phyloP scores from a whole-genome alignment of 2,888 invertebrate genomes.

The Cephus pulcher region DNA sequence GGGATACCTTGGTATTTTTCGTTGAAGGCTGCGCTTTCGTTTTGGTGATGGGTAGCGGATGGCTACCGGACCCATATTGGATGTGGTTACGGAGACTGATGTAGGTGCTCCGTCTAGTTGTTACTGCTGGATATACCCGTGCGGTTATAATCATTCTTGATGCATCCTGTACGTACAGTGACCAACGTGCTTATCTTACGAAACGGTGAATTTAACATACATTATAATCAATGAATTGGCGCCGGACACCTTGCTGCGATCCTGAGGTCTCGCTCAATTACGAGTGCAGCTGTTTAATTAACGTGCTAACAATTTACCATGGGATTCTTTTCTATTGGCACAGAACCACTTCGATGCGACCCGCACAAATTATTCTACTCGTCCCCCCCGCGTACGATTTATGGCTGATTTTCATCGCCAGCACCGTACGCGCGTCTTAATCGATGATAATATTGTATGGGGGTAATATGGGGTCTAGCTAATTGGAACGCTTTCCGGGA shows the following conservation, averaged over 20 bases:
- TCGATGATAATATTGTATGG: background rate
- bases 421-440: background rate
- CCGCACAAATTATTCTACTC: background rate
- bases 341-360: background rate
- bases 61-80: background rate
- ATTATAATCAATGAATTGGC: slow-evolving; percentile 47
- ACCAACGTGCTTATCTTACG: slow-evolving; percentile 17
- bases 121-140: background rate
- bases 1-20: background rate
- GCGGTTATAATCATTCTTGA: background rate
- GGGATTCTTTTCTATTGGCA: background rate
- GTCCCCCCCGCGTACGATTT: background rate
- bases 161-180: background rate
- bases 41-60: background rate
- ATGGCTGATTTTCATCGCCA: background rate
- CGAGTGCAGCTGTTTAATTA: slow-evolving; percentile 32
- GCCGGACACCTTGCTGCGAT: slow-evolving; percentile 28
- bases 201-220: slow-evolving; percentile 39
- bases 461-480: background rate
- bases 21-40: background rate
- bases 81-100: background rate
- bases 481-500: background rate
- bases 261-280: slow-evolving; percentile 25
- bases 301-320: slow-evolving; percentile 4
- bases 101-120: background rate